Evolutionary conservation across 1,140 invertebrate genomes (phyloP).

Genomic region (Leptinotarsa defecta): DNA sequence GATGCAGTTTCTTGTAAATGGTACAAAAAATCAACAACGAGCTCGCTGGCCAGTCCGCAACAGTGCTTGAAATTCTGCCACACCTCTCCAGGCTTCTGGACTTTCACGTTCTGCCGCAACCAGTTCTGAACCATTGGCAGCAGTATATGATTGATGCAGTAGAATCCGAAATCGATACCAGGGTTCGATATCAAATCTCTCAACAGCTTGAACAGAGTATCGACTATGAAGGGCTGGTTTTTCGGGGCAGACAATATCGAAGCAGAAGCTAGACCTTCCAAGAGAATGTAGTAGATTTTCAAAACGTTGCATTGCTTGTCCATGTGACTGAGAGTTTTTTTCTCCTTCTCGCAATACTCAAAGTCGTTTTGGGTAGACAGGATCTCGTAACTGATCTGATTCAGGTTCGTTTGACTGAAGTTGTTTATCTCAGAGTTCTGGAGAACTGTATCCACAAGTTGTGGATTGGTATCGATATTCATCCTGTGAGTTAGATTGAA

Average conservation of each 20-base stretch:
- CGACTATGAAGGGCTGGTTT: conserved; percentile 84
- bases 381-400: conserved; percentile 66
- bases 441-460: conserved; percentile 83
- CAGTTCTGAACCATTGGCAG: conserved; percentile 89
- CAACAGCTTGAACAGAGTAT: conserved; percentile 83
- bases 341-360: conserved; percentile 63
- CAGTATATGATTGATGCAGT: conserved; percentile 87
- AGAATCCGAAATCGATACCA: conserved; percentile 83
- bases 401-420: conserved; percentile 60
- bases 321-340: conserved; percentile 67
- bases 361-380: conserved; percentile 62
- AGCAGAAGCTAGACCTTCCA: conserved; percentile 87
- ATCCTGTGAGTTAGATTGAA: conserved; percentile 90
- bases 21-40: conserved; percentile 82
- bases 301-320: conserved; percentile 84
- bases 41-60: conserved; percentile 86
- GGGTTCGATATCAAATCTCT: conserved; percentile 75
- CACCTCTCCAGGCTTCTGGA: conserved; percentile 74
- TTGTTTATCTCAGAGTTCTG: conserved; percentile 73
- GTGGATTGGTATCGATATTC: conserved; percentile 75
- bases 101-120: conserved; percentile 64
- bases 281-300: conserved; percentile 87
- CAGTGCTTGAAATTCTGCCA: conserved; percentile 91
- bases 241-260: conserved; percentile 79
- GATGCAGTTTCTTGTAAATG: conserved; percentile 60